Evolutionary conservation across 30 jellyfish, hydroid and myxozoan species (phyloP), one percentile per base, ranked within the genome.

Genomic region (Aurelia aurita complex sp. Pacific): DNA sequence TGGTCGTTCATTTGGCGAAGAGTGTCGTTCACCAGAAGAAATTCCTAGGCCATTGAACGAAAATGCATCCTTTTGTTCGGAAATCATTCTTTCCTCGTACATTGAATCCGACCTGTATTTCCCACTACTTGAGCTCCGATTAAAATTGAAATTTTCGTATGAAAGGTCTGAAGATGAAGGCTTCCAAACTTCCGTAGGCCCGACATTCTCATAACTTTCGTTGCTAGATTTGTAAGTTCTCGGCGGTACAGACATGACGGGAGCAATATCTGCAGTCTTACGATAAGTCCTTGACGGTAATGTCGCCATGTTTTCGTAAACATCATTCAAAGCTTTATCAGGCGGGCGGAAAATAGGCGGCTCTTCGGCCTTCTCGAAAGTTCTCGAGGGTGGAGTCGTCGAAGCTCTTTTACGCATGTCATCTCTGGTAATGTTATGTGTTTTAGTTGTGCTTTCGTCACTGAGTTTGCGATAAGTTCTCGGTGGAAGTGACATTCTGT

Each of bases 241-340:
- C 33, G 91, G 86, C 7, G 85, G 91, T 15, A 82, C 81, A 10
- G 81, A 34, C 66, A 53, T 32, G n/a, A 43, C 59, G 0, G 82
- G 35, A 71, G 65, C 40, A 71, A 71, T n/a, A 17, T 18, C 60
- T 12, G 12, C 87, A 42, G 55, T 2, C 10, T 63, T 17, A 19
- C 85, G 91, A 71, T 82, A 82, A 17, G 91, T 82, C 43, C 85
- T 82, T 53, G 81, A 33, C 0, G 81, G 81, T 29, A 71, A 4
- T 9, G n/a, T 71, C 33, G 38, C 2, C 23, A 14, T 15, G 16
- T 42, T 71, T 14, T 71, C 65, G 60, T 68, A 29, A 15, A 16
- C 78, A 16, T 34, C 57, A 14, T 3, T 0, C 3, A 17, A 33
- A 68, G 19, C 59, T 68, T 12, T 29, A 38, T 68, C 19, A 68